A percentile compares a stretch with the other conserved stretches of the same genome.
These are phyloP conservation scores for Cossypha caffra DNA, from an alignment of 2,797 vertebrate genomes.

Conservation along the genomic window DNA sequence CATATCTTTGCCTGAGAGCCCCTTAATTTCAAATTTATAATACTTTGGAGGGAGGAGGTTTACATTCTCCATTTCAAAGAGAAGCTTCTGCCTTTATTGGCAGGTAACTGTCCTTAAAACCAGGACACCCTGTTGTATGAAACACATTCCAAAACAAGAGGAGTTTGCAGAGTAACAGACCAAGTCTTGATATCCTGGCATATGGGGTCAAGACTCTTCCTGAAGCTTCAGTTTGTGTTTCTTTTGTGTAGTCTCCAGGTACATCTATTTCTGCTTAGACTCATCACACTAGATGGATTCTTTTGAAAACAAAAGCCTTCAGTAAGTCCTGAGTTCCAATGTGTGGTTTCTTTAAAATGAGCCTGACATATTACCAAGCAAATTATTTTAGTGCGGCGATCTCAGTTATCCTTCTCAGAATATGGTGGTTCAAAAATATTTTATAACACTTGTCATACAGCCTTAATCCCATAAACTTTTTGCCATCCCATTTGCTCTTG, in stretches of 20 bases:
- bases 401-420: neutral
- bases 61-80: too few species aligned
- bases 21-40: too few species aligned
- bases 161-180: neutral
- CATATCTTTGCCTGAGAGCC: too few species aligned
- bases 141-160: neutral
- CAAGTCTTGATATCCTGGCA: neutral
- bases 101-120: too few species aligned
- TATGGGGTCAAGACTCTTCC: neutral
- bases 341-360: neutral
- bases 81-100: too few species aligned
- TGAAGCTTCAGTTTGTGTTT: neutral
- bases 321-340: neutral
- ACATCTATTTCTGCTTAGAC: neutral
- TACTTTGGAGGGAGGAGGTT: too few species aligned
- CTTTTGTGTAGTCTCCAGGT: neutral
- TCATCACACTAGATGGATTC: neutral
- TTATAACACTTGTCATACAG: neutral
- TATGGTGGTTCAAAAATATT: neutral
- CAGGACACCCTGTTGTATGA: neutral
- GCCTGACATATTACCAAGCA: neutral
- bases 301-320: neutral
- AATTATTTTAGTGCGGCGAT: neutral
- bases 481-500: neutral
- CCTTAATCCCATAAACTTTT: accelerated